These are phyloP conservation scores for Epinotia nisella DNA, from an alignment of 2,888 invertebrate species.

Conservation along the genomic window DNA sequence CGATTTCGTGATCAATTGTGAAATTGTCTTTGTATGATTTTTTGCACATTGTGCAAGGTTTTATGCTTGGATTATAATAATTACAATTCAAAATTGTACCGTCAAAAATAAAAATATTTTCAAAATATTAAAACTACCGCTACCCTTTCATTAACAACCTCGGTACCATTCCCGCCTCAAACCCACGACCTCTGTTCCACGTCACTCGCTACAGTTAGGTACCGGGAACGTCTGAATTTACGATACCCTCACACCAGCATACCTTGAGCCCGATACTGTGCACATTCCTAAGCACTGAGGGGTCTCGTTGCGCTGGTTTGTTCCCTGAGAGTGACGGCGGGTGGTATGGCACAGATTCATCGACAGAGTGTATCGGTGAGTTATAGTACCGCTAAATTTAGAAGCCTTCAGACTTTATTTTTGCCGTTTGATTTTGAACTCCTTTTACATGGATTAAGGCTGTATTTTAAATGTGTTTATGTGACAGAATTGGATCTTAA, in stretches of 20 bases:
- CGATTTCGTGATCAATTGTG: too few relatives aligned
- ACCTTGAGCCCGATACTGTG: neutral
- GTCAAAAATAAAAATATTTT: too few relatives aligned
- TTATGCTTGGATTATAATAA: too few relatives aligned
- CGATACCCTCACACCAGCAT: slow-evolving; percentile 53
- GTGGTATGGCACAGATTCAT: slow-evolving; percentile 75
- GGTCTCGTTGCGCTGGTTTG: neutral
- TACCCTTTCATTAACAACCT: slow-evolving; percentile 22
- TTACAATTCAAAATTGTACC: too few relatives aligned
- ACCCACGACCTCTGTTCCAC: slow-evolving; percentile 28
- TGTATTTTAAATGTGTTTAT: neutral
- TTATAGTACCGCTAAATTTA: slow-evolving; percentile 20
- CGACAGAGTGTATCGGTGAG: slow-evolving; percentile 61
- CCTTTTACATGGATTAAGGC: neutral
- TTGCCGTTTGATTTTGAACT: neutral
- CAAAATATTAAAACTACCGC: neutral
- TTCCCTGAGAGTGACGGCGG: slow-evolving; percentile 47
- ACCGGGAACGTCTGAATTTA: slow-evolving; percentile 64
- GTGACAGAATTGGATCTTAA: slow-evolving; percentile 11
- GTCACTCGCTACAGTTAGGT: slow-evolving; percentile 65
- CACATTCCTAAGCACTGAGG: neutral
- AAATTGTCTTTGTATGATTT: too few relatives aligned
- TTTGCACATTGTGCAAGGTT: too few relatives aligned
- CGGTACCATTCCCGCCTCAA: slow-evolving; percentile 1
- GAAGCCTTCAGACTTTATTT: neutral